Conservation (phyloP, 2,113 vertebrate genomes). For the Pelmatolapia mariae region DNA sequence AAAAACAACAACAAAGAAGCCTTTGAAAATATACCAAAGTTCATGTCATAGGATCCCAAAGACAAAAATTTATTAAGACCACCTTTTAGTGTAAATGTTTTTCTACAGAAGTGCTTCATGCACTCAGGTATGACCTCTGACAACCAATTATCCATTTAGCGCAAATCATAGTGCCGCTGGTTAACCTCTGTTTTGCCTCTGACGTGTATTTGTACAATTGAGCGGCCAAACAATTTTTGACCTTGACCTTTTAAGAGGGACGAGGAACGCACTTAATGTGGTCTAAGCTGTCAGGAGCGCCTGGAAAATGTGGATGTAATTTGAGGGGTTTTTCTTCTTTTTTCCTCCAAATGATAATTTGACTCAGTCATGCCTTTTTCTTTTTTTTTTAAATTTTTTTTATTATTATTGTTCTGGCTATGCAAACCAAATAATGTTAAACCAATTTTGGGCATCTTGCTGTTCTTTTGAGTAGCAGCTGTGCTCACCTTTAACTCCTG, state of each 20-base stretch:
- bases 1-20: neutral
- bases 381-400: accelerated
- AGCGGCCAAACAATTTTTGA: neutral
- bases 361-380: neutral
- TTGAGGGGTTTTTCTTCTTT: neutral
- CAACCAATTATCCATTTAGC: neutral
- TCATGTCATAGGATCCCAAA: neutral
- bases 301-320: neutral
- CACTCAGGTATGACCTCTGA: neutral
- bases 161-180: neutral
- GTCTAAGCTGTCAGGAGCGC: neutral
- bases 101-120: neutral
- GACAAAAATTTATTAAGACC: neutral
- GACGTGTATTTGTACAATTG: neutral
- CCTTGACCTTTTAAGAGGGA: neutral
- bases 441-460: neutral
- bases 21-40: neutral
- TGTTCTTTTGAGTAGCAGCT: neutral
- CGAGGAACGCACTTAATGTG: neutral
- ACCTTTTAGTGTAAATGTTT: neutral
- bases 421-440: neutral
- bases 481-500: neutral
- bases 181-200: neutral
- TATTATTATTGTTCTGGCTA: neutral
- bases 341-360: neutral